Conservation (phyloP, 2,113 vertebrate species). For the Indri indri region DNA sequence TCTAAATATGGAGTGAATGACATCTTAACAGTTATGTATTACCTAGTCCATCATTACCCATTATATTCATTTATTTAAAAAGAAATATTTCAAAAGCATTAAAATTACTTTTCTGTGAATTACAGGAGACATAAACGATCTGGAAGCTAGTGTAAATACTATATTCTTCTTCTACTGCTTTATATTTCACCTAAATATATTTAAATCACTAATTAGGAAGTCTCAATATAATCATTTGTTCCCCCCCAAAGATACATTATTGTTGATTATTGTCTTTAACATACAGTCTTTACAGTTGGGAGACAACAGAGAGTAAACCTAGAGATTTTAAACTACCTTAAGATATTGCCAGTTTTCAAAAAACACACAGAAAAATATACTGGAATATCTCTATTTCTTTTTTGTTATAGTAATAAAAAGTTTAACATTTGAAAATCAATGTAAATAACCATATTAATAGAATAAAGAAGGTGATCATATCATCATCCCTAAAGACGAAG, state of each 20-base stretch:
- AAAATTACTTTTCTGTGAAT: slow-evolving; percentile 3
- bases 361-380: neutral
- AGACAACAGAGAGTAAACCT: neutral
- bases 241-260: neutral
- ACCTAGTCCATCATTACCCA: neutral
- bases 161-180: neutral
- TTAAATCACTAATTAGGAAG: slow-evolving; percentile 46
- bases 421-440: neutral
- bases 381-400: neutral
- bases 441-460: neutral
- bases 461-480: neutral
- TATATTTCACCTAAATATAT: slow-evolving; percentile 27
- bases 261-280: neutral
- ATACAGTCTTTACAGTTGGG: neutral
- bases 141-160: neutral
- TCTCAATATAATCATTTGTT: neutral
- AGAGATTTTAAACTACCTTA: slow-evolving; percentile 12
- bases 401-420: slow-evolving; percentile 23
- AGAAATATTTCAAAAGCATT: slow-evolving; percentile 32
- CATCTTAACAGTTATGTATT: neutral
- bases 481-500: neutral
- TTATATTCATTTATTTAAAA: slow-evolving; percentile 29
- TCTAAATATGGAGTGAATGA: neutral
- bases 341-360: neutral
- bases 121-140: slow-evolving; percentile 3